Conservation (phyloP, 2,888 invertebrate species). For the Timema cristinae region DNA sequence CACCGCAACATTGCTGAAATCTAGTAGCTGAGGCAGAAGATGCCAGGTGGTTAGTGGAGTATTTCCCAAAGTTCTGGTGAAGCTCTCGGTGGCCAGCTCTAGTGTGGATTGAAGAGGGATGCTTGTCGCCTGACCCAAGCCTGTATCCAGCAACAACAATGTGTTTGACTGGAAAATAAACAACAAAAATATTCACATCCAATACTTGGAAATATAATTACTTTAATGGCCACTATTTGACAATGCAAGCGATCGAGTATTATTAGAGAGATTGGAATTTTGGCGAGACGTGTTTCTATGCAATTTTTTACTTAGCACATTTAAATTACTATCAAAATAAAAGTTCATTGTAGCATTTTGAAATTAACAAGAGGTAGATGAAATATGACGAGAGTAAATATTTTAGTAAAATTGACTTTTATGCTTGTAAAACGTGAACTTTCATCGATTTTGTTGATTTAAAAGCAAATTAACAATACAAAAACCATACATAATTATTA, state of each 20-base stretch:
- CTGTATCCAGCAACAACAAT: constrained; percentile 40
- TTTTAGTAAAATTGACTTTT: too few species aligned
- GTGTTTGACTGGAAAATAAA: constrained; percentile 39
- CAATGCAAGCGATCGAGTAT: neutral
- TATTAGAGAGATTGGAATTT: neutral
- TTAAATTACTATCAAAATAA: too few species aligned
- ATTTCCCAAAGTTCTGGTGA: constrained; percentile 33
- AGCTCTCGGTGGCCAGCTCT: constrained; percentile 39
- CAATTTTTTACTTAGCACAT: too few species aligned
- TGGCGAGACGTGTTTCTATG: too few species aligned
- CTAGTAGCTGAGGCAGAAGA: constrained; percentile 18
- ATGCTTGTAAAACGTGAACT: too few species aligned
- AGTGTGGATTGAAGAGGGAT: constrained; percentile 39
- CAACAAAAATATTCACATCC: constrained; percentile 7
- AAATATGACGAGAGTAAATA: too few species aligned
- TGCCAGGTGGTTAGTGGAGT: constrained; percentile 15
- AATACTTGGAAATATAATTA: neutral
- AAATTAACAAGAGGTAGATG: too few species aligned
- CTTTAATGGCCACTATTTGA: neutral
- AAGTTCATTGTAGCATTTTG: too few species aligned
- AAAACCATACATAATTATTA: too few species aligned
- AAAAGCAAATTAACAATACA: too few species aligned
- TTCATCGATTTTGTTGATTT: too few species aligned
- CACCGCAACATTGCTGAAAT: constrained; percentile 15
- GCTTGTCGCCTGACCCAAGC: constrained; percentile 36